Evolutionary conservation across 2,113 vertebrate genomes (phyloP), one percentile per base, ranked within the genome.

Genomic region (Saguinus imperator): DNA sequence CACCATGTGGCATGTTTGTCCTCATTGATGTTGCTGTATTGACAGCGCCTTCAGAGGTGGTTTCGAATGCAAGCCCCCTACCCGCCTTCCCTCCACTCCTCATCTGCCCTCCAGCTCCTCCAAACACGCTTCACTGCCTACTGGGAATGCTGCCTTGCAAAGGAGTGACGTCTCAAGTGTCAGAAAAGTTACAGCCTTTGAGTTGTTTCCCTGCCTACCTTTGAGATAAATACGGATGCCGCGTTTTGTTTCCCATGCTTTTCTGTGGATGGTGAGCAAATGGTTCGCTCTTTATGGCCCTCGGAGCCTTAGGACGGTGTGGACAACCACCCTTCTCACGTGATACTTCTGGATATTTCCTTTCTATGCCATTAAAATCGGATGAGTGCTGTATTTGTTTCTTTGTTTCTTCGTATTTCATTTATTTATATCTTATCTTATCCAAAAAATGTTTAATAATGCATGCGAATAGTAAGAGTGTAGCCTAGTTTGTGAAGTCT

Each of bases 71-170:
- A 79, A 45, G 68, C 81, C 81, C 7, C 3, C 45, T 83, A 6
- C n/a, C 45, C 9, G 2, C 52, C 58, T 82, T 70, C 29, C 77
- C 11, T n/a, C 21, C 68, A 10, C 90, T 23, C 45, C 16, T 61
- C 80, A 2, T 58, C 14, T 16, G 40, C 73, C 64, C 68, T 68
- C 27, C 45, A 9, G 20, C 73, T 77, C 43, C 45, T 50, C 52
- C 16, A 25, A 64, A 45, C 66, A n/a, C 2, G 64, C 93, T 55
- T 76, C 76, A 0, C 48, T 96, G 93, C 76, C 72, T 29, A 8
- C 55, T 37, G 89, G 96, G 93, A 96, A 84, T 92, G 96, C 76
- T 66, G 93, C 91, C 70, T 70, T 68, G 25, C 72, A 35, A 50
- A 64, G 35, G 52, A 45, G n/a, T 11, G 64, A 87, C 3, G 29